These are phyloP conservation scores for Prosapia bicincta DNA, from an alignment of 2,888 invertebrate species.

Conservation along the genomic window DNA sequence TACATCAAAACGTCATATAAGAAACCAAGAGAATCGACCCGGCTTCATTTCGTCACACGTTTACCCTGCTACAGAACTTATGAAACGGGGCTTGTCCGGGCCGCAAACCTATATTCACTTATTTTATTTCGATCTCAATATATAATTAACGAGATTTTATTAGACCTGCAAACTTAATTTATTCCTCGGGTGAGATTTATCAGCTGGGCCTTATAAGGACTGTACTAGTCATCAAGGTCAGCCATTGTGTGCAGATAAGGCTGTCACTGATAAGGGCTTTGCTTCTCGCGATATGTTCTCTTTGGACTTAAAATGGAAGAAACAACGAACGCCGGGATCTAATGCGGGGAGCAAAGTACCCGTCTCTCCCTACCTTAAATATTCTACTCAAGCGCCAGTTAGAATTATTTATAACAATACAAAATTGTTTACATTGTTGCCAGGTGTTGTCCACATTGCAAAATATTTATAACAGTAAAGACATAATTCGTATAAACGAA, in stretches of 20 bases:
- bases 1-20: no score
- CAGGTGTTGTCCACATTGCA: no score
- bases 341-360: no score
- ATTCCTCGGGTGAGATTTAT: not conserved
- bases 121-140: not conserved
- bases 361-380: no score
- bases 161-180: not conserved
- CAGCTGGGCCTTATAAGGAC: not conserved
- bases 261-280: not conserved
- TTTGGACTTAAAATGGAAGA: not conserved
- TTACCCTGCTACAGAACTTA: not conserved
- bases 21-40: no score
- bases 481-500: no score
- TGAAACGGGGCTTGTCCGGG: not conserved
- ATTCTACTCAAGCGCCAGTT: no score
- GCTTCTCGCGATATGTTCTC: not conserved
- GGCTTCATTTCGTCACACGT: no score
- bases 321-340: no score
- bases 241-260: not conserved
- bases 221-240: not conserved
- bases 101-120: not conserved
- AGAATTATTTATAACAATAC: no score
- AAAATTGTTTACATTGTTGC: no score
- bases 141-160: not conserved
- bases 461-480: no score